Evolutionary conservation across 2,113 vertebrate genomes (phyloP).

Genomic region (Abramis brama): DNA sequence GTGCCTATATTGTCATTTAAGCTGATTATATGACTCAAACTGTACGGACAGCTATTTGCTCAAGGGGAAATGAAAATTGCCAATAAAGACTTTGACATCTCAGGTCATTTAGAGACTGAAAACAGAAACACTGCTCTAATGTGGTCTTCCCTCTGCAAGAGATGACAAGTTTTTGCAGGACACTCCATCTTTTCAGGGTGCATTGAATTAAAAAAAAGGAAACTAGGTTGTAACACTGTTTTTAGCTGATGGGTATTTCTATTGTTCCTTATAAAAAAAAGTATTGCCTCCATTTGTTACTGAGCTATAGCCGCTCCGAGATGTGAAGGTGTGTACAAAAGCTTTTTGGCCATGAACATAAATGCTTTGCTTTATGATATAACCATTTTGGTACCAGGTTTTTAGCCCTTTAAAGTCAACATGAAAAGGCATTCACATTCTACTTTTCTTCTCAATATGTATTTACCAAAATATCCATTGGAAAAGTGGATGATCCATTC

Average conservation of each 20-base stretch:
- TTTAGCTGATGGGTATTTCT: conserved; percentile 20
- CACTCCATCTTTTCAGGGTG: conserved; percentile 1
- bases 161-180: background rate
- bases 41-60: conserved; percentile 29
- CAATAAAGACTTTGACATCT: conserved; percentile 38
- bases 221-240: conserved; percentile 10
- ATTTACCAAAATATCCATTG: no score
- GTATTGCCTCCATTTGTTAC: conserved; percentile 26
- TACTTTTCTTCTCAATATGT: no score
- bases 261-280: background rate
- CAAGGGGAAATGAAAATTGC: conserved; percentile 29
- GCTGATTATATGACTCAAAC: conserved; percentile 29
- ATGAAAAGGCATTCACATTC: background rate
- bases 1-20: conserved; percentile 40
- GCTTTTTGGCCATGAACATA: background rate
- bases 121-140: conserved; percentile 25
- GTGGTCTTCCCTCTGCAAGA: background rate
- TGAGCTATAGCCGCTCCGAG: background rate
- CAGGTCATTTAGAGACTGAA: conserved; percentile 26
- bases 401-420: background rate
- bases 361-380: background rate
- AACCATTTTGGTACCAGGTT: background rate
- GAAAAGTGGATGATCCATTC: background rate
- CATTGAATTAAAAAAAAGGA: conserved; percentile 11
- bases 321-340: background rate